Percentiles rank a stretch among this genome's conserved stretches.
phyloP scores from a whole-genome alignment of 2,888 invertebrate species.

The Branchellion lobata region DNA sequence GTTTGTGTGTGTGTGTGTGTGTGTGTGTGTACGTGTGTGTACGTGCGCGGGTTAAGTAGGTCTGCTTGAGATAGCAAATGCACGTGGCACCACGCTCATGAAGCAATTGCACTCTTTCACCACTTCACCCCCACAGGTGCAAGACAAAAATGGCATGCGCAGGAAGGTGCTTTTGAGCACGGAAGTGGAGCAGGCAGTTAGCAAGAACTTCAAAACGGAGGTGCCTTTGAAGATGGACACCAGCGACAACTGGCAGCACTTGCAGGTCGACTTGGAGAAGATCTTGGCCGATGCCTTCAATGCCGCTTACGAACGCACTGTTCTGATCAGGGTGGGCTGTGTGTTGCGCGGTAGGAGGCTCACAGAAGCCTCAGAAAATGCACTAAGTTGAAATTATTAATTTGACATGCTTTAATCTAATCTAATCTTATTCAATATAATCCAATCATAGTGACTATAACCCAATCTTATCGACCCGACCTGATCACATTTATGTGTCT shows the following conservation, averaged over 20 bases:
- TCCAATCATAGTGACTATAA: background rate
- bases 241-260: conserved; percentile 19
- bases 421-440: too few species aligned
- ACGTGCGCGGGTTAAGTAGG: too few species aligned
- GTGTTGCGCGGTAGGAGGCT: background rate
- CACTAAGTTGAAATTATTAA: too few species aligned
- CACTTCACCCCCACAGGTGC: background rate
- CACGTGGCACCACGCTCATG: too few species aligned
- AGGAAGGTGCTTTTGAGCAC: background rate
- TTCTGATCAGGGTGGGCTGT: conserved; percentile 26
- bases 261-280: conserved; percentile 2
- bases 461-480: too few species aligned
- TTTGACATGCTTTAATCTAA: too few species aligned
- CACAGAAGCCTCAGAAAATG: too few species aligned
- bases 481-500: too few species aligned
- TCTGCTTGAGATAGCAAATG: too few species aligned
- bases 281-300: background rate
- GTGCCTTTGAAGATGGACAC: conserved; percentile 17
- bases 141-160: background rate
- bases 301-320: conserved; percentile 1
- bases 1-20: too few species aligned
- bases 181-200: background rate
- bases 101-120: too few species aligned
- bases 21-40: too few species aligned
- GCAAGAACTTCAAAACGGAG: background rate